phyloP scores from a whole-genome alignment of 2,888 invertebrate genomes.

The Agrotis puta region DNA sequence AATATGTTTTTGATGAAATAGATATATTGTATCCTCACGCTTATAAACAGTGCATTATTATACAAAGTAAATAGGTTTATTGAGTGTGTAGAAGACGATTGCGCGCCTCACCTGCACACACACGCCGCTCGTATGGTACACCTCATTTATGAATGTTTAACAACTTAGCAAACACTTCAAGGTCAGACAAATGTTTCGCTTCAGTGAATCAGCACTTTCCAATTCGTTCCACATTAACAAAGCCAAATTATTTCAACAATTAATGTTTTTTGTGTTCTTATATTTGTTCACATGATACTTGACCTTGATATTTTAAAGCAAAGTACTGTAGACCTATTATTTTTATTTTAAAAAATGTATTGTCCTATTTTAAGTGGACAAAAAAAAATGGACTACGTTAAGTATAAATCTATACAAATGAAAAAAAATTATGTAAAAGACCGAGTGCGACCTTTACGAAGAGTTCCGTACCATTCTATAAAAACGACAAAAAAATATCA shows the following conservation, averaged over 20 bases:
- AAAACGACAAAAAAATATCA: too few relatives aligned
- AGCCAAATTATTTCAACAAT: conserved; percentile 13
- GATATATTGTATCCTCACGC: too few relatives aligned
- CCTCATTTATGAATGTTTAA: conserved; percentile 11
- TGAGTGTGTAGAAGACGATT: neutral
- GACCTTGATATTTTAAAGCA: conserved; percentile 2
- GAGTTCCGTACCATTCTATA: too few relatives aligned
- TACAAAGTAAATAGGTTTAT: conserved; percentile 3
- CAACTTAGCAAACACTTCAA: conserved; percentile 37
- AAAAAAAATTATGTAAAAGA: too few relatives aligned
- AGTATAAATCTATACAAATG: too few relatives aligned
- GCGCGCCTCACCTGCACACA: conserved; percentile 7
- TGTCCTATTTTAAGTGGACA: neutral
- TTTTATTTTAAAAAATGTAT: neutral
- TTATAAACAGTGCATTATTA: too few relatives aligned
- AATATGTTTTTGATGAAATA: too few relatives aligned
- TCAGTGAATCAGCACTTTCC: conserved; percentile 58
- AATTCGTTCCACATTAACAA: conserved; percentile 25
- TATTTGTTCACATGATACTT: conserved; percentile 20
- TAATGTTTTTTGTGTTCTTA: neutral
- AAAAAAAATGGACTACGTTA: neutral
- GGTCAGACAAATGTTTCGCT: conserved; percentile 52
- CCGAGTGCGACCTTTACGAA: too few relatives aligned
- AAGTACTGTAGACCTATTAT: conserved; percentile 2
- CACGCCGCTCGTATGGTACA: neutral